Percentiles rank a stretch among this genome's conserved stretches.
These are phyloP conservation scores for Taphrorychus bicolor DNA, from an alignment of 2,888 invertebrate genomes.

Conservation along the genomic window DNA sequence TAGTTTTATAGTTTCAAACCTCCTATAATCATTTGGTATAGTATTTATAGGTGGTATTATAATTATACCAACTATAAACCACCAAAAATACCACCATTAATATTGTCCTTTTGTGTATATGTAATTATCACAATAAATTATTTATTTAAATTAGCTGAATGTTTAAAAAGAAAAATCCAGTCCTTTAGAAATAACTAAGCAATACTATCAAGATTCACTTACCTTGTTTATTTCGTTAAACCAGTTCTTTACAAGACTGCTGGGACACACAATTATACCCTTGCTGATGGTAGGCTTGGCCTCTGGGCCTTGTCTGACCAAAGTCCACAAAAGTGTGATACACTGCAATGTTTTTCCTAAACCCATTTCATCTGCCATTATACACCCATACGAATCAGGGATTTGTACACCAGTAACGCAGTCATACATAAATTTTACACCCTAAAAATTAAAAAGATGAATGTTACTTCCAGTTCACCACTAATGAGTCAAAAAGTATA, in stretches of 20 bases:
- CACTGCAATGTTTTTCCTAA: constrained; percentile 98
- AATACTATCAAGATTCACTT: too few relatives aligned
- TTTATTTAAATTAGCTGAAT: background rate
- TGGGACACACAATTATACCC: constrained; percentile 95
- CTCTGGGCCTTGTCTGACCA: constrained; percentile 91
- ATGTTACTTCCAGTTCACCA: too few relatives aligned
- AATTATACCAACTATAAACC: too few relatives aligned
- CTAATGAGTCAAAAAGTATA: too few relatives aligned
- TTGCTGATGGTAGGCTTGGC: constrained; percentile 90
- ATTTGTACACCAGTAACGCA: constrained; percentile 95
- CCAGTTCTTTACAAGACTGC: constrained; percentile 99
- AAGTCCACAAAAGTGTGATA: constrained; percentile 94
- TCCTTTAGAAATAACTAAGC: too few relatives aligned
- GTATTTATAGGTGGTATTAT: too few relatives aligned
- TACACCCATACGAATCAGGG: constrained; percentile 88
- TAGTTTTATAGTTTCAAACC: too few relatives aligned
- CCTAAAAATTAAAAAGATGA: constrained; percentile 62
- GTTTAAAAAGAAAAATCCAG: background rate
- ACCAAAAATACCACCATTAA: too few relatives aligned
- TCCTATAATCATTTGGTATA: too few relatives aligned
- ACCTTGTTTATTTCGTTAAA: constrained; percentile 94
- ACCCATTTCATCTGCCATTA: constrained; percentile 99
- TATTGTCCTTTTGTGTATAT: too few relatives aligned
- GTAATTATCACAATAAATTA: too few relatives aligned
- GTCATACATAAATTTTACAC: constrained; percentile 99